These are phyloP conservation scores for Apoda limacodes DNA, from an alignment of 2,888 invertebrate genomes.

Conservation along the genomic window DNA sequence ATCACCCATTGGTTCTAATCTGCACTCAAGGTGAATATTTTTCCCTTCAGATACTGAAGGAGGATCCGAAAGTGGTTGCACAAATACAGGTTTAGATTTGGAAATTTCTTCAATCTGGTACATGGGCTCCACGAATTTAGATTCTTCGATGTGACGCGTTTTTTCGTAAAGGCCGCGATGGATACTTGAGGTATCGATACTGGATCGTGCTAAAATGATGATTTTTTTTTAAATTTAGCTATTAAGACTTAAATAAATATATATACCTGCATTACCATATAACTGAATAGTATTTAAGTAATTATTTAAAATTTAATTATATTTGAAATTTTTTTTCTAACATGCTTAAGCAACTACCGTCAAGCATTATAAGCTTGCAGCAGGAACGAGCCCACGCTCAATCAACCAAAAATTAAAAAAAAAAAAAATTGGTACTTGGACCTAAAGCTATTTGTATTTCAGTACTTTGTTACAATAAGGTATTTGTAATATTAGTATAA, in stretches of 20 bases:
- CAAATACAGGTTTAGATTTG: slow-evolving; percentile 94
- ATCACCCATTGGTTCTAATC: slow-evolving; percentile 95
- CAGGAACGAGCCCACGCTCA: no score
- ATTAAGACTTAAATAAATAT: slow-evolving; percentile 10
- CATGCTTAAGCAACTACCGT: no score
- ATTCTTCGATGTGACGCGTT: slow-evolving; percentile 87
- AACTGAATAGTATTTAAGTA: neutral
- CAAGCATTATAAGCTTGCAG: no score
- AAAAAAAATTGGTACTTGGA: no score
- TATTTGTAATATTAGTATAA: no score
- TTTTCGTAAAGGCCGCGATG: slow-evolving; percentile 89
- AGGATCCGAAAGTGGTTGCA: slow-evolving; percentile 89
- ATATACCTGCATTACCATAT: no score
- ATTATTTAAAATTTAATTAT: no score
- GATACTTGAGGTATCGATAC: slow-evolving; percentile 91
- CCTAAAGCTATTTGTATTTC: no score
- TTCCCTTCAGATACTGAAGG: slow-evolving; percentile 87
- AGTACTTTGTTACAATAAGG: no score
- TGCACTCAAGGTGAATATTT: slow-evolving; percentile 91
- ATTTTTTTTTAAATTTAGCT: no score
- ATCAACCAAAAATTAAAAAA: no score
- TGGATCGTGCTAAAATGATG: slow-evolving; percentile 81
- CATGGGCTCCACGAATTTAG: slow-evolving; percentile 87
- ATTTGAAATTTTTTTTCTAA: no score
- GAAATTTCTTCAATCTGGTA: slow-evolving; percentile 93